phyloP scores from a whole-genome alignment of 2,888 invertebrate species.

The Syrista parreyssii region DNA sequence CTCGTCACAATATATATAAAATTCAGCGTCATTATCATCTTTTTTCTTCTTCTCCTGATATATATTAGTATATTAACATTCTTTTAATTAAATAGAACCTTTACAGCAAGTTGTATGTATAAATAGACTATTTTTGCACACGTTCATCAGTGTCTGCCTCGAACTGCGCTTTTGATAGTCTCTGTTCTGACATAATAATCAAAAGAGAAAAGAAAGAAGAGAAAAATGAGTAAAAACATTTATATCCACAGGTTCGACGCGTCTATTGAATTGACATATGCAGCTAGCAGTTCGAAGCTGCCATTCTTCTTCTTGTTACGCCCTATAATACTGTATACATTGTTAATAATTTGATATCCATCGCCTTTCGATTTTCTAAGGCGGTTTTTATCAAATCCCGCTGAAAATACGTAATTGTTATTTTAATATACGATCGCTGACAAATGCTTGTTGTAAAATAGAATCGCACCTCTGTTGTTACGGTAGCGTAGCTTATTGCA shows the following conservation, averaged over 20 bases:
- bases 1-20: constrained; percentile 36
- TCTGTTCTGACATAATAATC: neutral
- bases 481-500: constrained; percentile 49
- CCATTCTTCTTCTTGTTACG: constrained; percentile 26
- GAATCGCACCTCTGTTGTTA: constrained; percentile 29
- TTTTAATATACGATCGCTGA: constrained; percentile 18
- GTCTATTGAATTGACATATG: neutral
- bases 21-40: constrained; percentile 50
- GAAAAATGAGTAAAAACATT: neutral
- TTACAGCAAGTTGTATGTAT: constrained; percentile 55
- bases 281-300: constrained; percentile 32
- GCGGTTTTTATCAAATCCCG: neutral
- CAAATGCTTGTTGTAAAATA: constrained; percentile 33
- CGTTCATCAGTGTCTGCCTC: constrained; percentile 33
- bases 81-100: constrained; percentile 57
- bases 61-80: constrained; percentile 55
- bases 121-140: constrained; percentile 56
- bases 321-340: constrained; percentile 46
- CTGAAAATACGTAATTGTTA: neutral
- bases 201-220: neutral
- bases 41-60: constrained; percentile 16
- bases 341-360: constrained; percentile 37
- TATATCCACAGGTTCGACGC: neutral
- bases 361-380: constrained; percentile 6
- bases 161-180: constrained; percentile 25